Conservation (phyloP, 2,113 vertebrate genomes). For the Neotoma lepida region DNA sequence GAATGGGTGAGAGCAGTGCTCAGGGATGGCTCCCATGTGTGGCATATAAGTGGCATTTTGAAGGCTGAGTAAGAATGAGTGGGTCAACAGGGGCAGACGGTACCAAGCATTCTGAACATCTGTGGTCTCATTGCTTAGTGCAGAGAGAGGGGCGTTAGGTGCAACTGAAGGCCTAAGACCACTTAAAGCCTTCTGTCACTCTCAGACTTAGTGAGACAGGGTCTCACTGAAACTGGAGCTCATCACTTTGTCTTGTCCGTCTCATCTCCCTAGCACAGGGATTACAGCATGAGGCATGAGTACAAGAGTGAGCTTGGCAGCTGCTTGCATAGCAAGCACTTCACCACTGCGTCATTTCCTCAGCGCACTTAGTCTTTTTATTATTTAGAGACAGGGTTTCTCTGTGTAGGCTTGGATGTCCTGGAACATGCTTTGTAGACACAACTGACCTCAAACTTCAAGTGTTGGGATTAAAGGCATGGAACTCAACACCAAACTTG, state of each 20-base stretch:
- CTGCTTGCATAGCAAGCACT: background rate
- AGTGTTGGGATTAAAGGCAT: background rate
- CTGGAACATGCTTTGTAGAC: background rate
- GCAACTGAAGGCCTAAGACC: background rate
- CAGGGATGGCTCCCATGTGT: background rate
- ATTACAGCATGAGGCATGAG: background rate
- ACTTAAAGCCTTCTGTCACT: background rate
- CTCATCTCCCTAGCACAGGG: background rate
- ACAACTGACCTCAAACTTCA: background rate
- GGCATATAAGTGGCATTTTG: too few relatives aligned
- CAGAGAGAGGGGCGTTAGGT: background rate
- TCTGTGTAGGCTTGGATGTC: background rate
- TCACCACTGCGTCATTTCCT: background rate
- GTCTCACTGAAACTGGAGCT: background rate
- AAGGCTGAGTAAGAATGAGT: background rate
- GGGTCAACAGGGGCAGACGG: background rate
- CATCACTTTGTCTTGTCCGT: background rate
- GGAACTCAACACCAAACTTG: background rate
- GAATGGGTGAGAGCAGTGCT: background rate
- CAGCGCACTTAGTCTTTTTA: background rate
- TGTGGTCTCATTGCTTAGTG: background rate
- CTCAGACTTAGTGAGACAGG: background rate
- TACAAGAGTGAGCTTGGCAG: background rate
- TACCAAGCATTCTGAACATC: background rate
- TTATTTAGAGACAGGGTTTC: background rate